Conservation (phyloP, 2,888 invertebrate species). For the Blastobasis lacticolella region DNA sequence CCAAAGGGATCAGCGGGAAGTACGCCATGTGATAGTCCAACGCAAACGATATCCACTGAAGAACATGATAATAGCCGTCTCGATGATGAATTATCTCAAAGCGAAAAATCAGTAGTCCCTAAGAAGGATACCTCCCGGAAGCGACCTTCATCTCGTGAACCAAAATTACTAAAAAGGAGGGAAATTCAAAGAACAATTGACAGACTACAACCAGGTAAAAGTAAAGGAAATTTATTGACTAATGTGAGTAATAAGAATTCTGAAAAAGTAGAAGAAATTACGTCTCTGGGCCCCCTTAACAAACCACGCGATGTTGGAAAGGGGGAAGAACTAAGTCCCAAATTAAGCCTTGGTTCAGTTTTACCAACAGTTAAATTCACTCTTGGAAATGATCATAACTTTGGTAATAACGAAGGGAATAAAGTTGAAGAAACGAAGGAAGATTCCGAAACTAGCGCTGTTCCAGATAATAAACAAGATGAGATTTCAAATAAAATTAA, state of each 20-base stretch:
- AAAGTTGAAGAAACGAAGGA: neutral
- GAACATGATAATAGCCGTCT: slow-evolving; percentile 68
- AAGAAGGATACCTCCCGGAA: slow-evolving; percentile 66
- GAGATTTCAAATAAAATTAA: slow-evolving; percentile 28
- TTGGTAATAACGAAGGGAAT: slow-evolving; percentile 45
- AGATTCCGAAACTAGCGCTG: slow-evolving; percentile 13
- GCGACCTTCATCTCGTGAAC: slow-evolving; percentile 56
- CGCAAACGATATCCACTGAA: slow-evolving; percentile 77
- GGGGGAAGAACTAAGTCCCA: slow-evolving; percentile 81
- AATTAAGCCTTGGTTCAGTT: slow-evolving; percentile 89
- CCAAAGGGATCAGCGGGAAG: slow-evolving; percentile 84
- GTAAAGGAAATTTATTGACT: slow-evolving; percentile 88
- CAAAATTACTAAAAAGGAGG: slow-evolving; percentile 68
- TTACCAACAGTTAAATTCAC: slow-evolving; percentile 81
- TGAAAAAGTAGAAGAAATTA: slow-evolving; percentile 74
- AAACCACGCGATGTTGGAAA: slow-evolving; percentile 77
- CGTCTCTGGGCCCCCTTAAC: slow-evolving; percentile 65
- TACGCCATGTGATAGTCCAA: slow-evolving; percentile 86
- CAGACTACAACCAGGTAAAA: slow-evolving; percentile 88
- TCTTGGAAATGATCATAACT: slow-evolving; percentile 79
- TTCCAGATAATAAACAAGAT: slow-evolving; percentile 10
- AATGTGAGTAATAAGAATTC: slow-evolving; percentile 74
- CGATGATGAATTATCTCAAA: slow-evolving; percentile 55
- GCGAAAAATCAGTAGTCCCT: slow-evolving; percentile 41
- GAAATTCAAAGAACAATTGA: slow-evolving; percentile 89